Conservation (phyloP, 2,888 invertebrate species). For the Ethmia dodecea region DNA sequence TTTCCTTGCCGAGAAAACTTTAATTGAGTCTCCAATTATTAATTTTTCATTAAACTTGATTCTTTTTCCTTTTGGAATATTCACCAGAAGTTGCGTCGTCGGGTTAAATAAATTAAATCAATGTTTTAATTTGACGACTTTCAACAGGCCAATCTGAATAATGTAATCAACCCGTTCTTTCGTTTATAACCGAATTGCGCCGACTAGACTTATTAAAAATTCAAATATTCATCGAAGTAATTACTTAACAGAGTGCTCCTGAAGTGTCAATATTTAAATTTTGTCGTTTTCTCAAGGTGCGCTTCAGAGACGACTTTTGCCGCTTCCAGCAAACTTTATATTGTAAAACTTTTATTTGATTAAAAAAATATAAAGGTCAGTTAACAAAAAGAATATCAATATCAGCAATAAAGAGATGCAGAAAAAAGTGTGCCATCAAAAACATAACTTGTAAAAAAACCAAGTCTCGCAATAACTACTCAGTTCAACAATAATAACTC, state of each 20-base stretch:
- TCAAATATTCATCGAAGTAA: slow-evolving; percentile 15
- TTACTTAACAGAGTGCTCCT: slow-evolving; percentile 7
- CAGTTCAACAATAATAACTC: too few species aligned
- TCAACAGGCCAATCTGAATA: slow-evolving; percentile 55
- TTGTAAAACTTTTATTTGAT: too few species aligned
- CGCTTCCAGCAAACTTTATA: too few species aligned
- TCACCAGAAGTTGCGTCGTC: not conserved
- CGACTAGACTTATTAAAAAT: slow-evolving; percentile 10
- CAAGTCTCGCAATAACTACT: too few species aligned
- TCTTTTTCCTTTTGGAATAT: slow-evolving; percentile 2
- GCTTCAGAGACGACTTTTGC: too few species aligned
- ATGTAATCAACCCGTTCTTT: slow-evolving; percentile 52
- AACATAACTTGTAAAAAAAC: too few species aligned
- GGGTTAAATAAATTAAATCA: slow-evolving; percentile 43
- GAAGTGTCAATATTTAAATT: slow-evolving; percentile 12
- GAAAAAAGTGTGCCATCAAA: too few species aligned
- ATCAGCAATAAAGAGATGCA: too few species aligned
- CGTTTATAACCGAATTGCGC: slow-evolving; percentile 37
- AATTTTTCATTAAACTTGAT: not conserved
- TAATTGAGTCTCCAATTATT: not conserved
- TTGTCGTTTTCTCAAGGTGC: too few species aligned
- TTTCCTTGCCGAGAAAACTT: not conserved
- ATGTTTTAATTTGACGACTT: slow-evolving; percentile 50
- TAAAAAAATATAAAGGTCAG: too few species aligned
- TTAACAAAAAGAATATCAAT: too few species aligned